These are phyloP conservation scores for Microctenopoma steveboyesi DNA, from an alignment of 2,797 vertebrate genomes.

Conservation along the genomic window DNA sequence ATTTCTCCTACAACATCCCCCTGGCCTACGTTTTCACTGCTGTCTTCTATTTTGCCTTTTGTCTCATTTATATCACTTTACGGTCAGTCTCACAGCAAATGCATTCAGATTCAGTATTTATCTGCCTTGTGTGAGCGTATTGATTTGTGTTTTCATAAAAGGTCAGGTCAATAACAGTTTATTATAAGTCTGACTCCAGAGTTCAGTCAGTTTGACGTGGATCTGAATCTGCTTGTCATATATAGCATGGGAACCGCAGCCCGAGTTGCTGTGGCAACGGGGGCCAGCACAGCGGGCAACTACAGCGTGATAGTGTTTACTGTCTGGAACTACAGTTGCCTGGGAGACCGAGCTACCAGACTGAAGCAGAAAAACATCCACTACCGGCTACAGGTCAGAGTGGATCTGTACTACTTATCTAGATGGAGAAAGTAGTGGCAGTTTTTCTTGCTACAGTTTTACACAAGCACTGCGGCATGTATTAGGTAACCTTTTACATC, in stretches of 20 bases:
- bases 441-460: slow-evolving; percentile 6
- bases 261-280: slow-evolving; percentile 83
- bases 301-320: slow-evolving; percentile 89
- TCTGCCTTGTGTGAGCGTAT: background rate
- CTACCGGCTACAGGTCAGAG: slow-evolving; percentile 87
- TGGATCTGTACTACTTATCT: slow-evolving; percentile 23
- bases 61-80: slow-evolving; percentile 83
- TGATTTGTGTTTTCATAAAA: slow-evolving; percentile 6
- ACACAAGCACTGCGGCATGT: background rate
- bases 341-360: slow-evolving; percentile 74
- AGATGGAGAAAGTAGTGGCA: slow-evolving; percentile 7
- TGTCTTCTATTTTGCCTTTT: slow-evolving; percentile 83
- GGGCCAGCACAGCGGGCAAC: slow-evolving; percentile 77
- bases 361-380: slow-evolving; percentile 87
- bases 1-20: slow-evolving; percentile 85
- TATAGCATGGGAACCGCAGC: slow-evolving; percentile 84
- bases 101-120: background rate
- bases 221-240: slow-evolving; percentile 33
- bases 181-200: slow-evolving; percentile 4
- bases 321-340: slow-evolving; percentile 88
- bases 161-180: slow-evolving; percentile 13
- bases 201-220: slow-evolving; percentile 28
- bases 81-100: slow-evolving; percentile 78
- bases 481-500: background rate
- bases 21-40: slow-evolving; percentile 86